phyloP scores from a whole-genome alignment of 2,888 invertebrate genomes.

The Cantharis lateralis region DNA sequence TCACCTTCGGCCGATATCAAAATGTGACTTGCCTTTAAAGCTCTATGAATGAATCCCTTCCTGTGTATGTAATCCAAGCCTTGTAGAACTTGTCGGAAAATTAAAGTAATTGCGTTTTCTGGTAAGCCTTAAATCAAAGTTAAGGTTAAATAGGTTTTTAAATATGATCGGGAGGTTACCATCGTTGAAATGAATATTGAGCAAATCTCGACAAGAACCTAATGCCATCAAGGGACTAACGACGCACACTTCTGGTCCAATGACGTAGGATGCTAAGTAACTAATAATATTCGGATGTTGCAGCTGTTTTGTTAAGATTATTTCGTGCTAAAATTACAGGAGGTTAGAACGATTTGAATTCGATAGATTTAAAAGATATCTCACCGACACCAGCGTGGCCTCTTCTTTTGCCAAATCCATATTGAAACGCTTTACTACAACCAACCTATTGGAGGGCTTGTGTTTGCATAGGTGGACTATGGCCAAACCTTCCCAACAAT shows the following conservation, averaged over 20 bases:
- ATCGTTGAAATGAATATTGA: conserved; percentile 73
- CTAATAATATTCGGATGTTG: conserved; percentile 80
- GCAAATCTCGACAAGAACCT: conserved; percentile 81
- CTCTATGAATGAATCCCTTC: conserved; percentile 84
- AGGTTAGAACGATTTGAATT: conserved; percentile 19
- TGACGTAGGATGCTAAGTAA: conserved; percentile 76
- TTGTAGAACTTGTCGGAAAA: conserved; percentile 76
- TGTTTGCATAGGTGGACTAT: conserved; percentile 74
- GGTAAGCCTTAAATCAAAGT: conserved; percentile 67
- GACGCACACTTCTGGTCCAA: conserved; percentile 76
- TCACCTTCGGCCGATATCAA: conserved; percentile 73
- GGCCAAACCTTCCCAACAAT: conserved; percentile 72
- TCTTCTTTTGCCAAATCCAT: conserved; percentile 72
- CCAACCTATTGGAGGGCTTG: conserved; percentile 66
- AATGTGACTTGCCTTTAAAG: conserved; percentile 83
- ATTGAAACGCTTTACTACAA: conserved; percentile 77
- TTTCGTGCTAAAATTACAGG: conserved; percentile 70
- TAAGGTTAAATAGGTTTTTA: neutral
- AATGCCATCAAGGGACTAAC: conserved; percentile 84
- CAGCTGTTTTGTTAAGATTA: conserved; percentile 75
- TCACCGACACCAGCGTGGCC: conserved; percentile 63
- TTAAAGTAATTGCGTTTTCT: conserved; percentile 78
- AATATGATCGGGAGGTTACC: conserved; percentile 39
- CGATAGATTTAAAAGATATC: neutral
- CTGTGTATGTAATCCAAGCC: conserved; percentile 86